Evolutionary conservation across 2,797 vertebrate genomes (phyloP).

Genomic region (Macroramphosus scolopax): DNA sequence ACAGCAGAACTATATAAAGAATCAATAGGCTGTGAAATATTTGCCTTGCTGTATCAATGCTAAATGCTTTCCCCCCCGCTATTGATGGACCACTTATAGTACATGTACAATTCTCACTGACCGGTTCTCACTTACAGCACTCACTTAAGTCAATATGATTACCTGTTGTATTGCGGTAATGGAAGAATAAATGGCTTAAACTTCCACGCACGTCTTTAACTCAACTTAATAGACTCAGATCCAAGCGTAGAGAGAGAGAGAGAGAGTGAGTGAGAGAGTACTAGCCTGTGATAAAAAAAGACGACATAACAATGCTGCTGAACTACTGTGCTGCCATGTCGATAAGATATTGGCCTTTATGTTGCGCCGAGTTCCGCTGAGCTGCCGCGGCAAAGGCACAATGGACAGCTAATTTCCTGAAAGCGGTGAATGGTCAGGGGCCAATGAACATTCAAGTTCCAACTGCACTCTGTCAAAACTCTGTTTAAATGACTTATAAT

Average conservation of each 20-base stretch:
- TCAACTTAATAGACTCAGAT: slow-evolving; percentile 13
- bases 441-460: slow-evolving; percentile 52
- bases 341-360: slow-evolving; percentile 46
- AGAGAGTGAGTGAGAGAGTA: background rate
- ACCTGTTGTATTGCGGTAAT: slow-evolving; percentile 27
- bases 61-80: slow-evolving; percentile 40
- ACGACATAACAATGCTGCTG: slow-evolving; percentile 27
- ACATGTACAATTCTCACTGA: slow-evolving; percentile 45
- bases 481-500: slow-evolving; percentile 68
- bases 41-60: slow-evolving; percentile 60
- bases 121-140: slow-evolving; percentile 35
- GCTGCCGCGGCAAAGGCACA: slow-evolving; percentile 39
- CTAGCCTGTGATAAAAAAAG: slow-evolving; percentile 12
- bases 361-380: slow-evolving; percentile 39
- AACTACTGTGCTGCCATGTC: slow-evolving; percentile 33
- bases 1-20: slow-evolving; percentile 14
- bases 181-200: slow-evolving; percentile 30
- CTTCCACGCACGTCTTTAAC: slow-evolving; percentile 18
- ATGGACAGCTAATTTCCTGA: slow-evolving; percentile 66
- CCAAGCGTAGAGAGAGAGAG: no score
- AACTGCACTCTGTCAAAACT: slow-evolving; percentile 53
- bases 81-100: slow-evolving; percentile 59
- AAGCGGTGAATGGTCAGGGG: slow-evolving; percentile 37
- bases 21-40: slow-evolving; percentile 48
- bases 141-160: slow-evolving; percentile 40